These are phyloP conservation scores for Limosa lapponica DNA, from an alignment of 2,797 vertebrate species.

Conservation along the genomic window DNA sequence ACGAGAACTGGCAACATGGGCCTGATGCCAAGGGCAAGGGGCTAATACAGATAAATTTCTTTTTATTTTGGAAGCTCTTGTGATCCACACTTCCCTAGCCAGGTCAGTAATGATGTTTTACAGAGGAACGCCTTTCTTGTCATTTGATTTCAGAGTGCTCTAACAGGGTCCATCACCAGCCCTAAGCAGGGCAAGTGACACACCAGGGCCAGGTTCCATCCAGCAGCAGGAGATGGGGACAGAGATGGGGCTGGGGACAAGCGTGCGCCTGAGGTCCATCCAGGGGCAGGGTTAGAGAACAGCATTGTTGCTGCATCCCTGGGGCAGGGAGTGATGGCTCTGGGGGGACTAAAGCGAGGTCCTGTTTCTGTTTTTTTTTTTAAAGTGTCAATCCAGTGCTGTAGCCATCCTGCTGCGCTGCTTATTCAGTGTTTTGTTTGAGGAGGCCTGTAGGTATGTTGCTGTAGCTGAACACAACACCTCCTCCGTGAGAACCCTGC, in stretches of 20 bases:
- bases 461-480: neutral
- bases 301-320: neutral
- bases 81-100: neutral
- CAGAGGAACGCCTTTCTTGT: neutral
- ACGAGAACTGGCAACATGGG: neutral
- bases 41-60: neutral
- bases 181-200: fast-evolving
- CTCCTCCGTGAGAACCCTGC: neutral
- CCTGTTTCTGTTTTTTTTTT: neutral
- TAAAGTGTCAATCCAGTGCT: neutral
- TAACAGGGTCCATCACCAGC: neutral
- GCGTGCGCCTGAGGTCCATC: fast-evolving
- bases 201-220: neutral
- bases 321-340: neutral
- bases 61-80: neutral
- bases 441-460: neutral
- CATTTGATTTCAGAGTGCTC: neutral
- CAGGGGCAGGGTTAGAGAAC: neutral
- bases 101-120: neutral
- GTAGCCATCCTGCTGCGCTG: neutral
- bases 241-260: neutral
- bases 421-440: neutral
- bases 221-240: neutral
- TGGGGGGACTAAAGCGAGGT: neutral
- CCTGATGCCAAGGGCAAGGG: neutral